Percentiles rank a stretch among this genome's conserved stretches.
Evolutionary conservation across 2,797 vertebrate species (phyloP).

Genomic region (Gadopsis bispinosus): DNA sequence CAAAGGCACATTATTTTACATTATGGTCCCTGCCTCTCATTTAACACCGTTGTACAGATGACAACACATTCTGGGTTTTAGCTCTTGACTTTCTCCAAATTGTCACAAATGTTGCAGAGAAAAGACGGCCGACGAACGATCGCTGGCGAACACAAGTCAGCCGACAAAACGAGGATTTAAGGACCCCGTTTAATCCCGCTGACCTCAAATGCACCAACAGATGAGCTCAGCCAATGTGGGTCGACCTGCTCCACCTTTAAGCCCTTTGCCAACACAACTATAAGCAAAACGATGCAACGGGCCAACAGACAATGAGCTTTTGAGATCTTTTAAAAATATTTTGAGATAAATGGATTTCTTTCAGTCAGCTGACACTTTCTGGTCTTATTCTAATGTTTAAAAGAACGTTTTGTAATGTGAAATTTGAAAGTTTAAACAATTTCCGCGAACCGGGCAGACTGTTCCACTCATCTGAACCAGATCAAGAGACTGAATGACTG

Average conservation of each 20-base stretch:
- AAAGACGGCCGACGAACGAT: slow-evolving; percentile 47
- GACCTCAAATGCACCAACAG: slow-evolving; percentile 71
- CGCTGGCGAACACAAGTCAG: slow-evolving; percentile 58
- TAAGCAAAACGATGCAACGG: no score
- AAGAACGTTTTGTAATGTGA: neutral
- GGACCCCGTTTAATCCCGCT: slow-evolving; percentile 62
- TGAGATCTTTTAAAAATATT: neutral
- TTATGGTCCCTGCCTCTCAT: neutral
- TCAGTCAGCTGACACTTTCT: neutral
- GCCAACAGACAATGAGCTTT: neutral
- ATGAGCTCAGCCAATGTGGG: slow-evolving; percentile 46
- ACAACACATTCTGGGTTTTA: fast-evolving
- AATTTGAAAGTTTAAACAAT: neutral
- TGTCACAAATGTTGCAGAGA: neutral
- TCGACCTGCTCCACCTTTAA: slow-evolving; percentile 55
- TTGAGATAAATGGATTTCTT: neutral
- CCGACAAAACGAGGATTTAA: slow-evolving; percentile 65
- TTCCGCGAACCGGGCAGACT: neutral
- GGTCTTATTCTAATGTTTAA: neutral
- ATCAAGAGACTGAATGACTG: neutral
- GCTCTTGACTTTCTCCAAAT: neutral
- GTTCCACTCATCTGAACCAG: neutral
- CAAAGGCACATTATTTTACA: neutral
- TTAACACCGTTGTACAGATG: neutral
- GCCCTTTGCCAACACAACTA: slow-evolving; percentile 23